Base-by-base conservation (phyloP, 2,888 invertebrate species). In the Cryptus armator region DNA sequence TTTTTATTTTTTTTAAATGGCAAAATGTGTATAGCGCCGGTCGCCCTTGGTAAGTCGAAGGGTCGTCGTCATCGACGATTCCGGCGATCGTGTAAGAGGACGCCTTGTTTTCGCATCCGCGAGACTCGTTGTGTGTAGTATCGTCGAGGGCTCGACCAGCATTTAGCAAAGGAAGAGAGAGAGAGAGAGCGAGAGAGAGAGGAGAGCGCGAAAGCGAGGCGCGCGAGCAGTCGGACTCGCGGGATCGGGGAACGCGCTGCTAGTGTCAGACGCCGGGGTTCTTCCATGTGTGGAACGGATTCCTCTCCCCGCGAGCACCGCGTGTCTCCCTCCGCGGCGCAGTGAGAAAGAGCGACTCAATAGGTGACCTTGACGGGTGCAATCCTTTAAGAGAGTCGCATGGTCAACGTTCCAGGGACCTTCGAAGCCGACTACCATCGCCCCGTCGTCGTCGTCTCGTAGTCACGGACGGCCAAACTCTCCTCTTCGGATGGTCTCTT, bases 371-470 rank as follows among this genome's bases (percentile, higher is more conserved):
- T 92, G 92, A 89, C 87, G 88, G 85, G 87, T 86, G 84, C 87
- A 87, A 87, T 90, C 90, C 91, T 91, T 91, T 90, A 89, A 91
- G 90, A 91, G 89, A 91, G 88, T 90, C 90, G 90, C 91, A 91
- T 92, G 92, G 92, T 92, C 92, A 92, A 92, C 90, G 92, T 92
- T 92, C 92, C 91, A 87, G 90, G 91, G 92, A 91, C 92, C 92
- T 92, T 92, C 92, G 90, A 83, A 64, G 87, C 68, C 82, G 72
- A 74, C 80, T 74, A 82, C 72, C 76, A 72, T 81, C 80, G 80
- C 9, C 76, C 70, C 43, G 62, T 43, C 70, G 56, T 43, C 70
- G 56, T 74, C 70, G 59, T 59, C 53, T 82, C 80, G 68, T 91
- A 89, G 91, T 90, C 91, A 90, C 84, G 91, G 90, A 91, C 91